Evolutionary conservation across 2,113 vertebrate species (phyloP).

Genomic region (Zosterops borbonicus): DNA sequence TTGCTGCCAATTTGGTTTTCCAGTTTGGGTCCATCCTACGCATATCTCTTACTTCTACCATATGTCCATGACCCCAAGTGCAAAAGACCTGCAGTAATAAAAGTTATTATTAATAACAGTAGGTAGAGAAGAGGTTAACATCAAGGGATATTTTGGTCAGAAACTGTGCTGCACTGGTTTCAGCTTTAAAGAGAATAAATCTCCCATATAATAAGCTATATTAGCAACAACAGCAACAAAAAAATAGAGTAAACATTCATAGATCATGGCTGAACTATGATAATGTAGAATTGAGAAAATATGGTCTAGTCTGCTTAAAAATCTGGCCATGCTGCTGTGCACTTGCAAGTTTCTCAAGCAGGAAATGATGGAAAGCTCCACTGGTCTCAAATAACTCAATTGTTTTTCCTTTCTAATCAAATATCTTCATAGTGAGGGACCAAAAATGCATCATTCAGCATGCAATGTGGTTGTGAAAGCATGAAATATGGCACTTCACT

Average conservation of each 20-base stretch:
- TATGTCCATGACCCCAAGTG: not conserved
- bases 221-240: not conserved
- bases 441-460: constrained; percentile 24
- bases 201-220: not conserved
- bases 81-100: not conserved
- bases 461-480: not conserved
- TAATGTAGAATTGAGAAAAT: not conserved
- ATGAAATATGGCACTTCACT: constrained; percentile 34
- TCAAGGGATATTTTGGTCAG: not conserved
- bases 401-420: constrained; percentile 55
- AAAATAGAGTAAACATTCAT: not conserved
- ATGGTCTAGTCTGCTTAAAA: constrained; percentile 38
- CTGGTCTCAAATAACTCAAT: constrained; percentile 53
- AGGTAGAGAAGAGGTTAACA: not conserved
- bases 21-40: accelerated
- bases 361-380: constrained; percentile 52
- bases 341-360: not conserved
- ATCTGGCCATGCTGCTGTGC: constrained; percentile 10
- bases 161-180: not conserved
- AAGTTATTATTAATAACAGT: not conserved
- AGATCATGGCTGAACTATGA: not conserved
- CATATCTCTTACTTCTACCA: not conserved
- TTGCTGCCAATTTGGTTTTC: not conserved
- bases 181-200: not conserved
- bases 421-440: constrained; percentile 28